Percentiles rank a stretch among this genome's conserved stretches.
Evolutionary conservation across 2,797 vertebrate genomes (phyloP).

Genomic region (Pempheris klunzingeri): DNA sequence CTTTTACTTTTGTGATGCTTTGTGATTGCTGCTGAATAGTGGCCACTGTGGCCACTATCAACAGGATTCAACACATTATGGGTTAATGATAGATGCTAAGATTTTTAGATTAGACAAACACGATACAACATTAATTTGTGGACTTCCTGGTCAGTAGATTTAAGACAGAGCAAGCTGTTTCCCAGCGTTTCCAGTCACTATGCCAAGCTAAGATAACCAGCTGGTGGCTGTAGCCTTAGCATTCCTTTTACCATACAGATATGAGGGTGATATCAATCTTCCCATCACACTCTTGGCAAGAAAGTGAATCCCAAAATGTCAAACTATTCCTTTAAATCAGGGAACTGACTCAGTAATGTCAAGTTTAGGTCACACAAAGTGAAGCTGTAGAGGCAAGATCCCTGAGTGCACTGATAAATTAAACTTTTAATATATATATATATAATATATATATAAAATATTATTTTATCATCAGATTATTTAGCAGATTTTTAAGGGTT

Average conservation of each 20-base stretch:
- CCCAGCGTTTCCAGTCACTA: background rate
- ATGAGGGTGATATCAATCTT: background rate
- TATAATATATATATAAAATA: no score
- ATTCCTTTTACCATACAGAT: background rate
- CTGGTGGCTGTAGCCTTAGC: background rate
- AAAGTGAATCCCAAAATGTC: background rate
- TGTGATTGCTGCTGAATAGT: background rate
- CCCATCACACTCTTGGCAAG: background rate
- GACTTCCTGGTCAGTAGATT: background rate
- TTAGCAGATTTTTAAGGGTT: no score
- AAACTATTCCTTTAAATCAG: background rate
- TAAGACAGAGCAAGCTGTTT: background rate
- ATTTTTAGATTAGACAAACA: background rate
- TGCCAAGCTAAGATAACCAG: background rate
- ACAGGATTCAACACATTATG: background rate
- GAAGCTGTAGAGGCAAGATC: no score
- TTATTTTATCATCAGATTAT: no score
- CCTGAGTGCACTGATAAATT: no score
- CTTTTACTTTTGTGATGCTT: background rate
- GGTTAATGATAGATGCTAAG: background rate
- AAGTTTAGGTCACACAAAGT: no score
- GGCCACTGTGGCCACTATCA: background rate
- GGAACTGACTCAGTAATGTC: background rate
- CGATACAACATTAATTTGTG: background rate
- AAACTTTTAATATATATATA: no score